phyloP scores from a whole-genome alignment of 2,113 vertebrate genomes.

The Osmerus eperlanus region DNA sequence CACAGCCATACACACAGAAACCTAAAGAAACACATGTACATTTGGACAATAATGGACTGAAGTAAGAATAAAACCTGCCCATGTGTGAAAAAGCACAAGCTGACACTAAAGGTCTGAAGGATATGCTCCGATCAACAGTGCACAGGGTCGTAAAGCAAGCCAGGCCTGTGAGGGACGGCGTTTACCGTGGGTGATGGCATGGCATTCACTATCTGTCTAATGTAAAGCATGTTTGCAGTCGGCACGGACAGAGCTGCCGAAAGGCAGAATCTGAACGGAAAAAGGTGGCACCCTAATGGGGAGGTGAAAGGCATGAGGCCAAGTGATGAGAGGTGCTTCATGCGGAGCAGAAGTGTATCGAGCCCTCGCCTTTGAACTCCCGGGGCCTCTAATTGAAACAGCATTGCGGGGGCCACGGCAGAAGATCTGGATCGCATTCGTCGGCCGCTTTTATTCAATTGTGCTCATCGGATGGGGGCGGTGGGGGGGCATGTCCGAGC shows the following conservation, averaged over 20 bases:
- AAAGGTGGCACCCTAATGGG: slow-evolving; percentile 56
- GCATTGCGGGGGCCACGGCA: slow-evolving; percentile 56
- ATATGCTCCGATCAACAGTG: slow-evolving; percentile 20
- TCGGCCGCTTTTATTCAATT: slow-evolving; percentile 67
- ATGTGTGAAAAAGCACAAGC: no score
- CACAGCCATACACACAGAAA: no score
- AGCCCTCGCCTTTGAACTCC: slow-evolving; percentile 70
- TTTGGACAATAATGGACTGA: no score
- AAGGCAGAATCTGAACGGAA: slow-evolving; percentile 37
- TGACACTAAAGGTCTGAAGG: neutral
- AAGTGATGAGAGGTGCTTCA: slow-evolving; percentile 65
- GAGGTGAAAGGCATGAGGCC: slow-evolving; percentile 56
- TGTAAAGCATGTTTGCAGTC: slow-evolving; percentile 60
- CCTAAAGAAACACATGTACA: no score
- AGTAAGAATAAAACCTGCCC: no score
- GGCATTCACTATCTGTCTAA: slow-evolving; percentile 59
- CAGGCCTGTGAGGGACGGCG: slow-evolving; percentile 57
- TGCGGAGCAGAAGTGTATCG: slow-evolving; percentile 55
- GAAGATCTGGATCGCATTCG: slow-evolving; percentile 73
- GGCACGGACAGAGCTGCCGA: neutral
- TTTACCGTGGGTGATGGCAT: slow-evolving; percentile 35
- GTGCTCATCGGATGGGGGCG: slow-evolving; percentile 51
- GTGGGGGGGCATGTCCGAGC: slow-evolving; percentile 13
- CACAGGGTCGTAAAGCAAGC: slow-evolving; percentile 44
- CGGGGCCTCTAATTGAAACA: slow-evolving; percentile 74